Evolutionary conservation across 1,140 invertebrate genomes (phyloP).

Genomic region (Dreissena rostriformis): DNA sequence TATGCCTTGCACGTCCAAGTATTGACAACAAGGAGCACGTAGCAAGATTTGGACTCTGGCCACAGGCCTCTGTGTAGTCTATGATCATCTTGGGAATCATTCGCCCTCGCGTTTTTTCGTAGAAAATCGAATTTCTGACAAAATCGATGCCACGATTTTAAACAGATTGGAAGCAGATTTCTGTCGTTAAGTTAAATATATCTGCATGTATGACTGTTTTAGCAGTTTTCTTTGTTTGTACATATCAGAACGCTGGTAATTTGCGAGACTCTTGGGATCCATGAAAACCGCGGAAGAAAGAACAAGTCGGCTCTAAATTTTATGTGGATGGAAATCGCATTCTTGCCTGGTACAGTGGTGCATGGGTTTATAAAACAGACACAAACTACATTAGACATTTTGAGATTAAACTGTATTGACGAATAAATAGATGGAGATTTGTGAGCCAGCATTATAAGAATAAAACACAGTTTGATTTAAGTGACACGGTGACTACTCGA

Average conservation of each 20-base stretch:
- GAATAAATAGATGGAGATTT: too few relatives aligned
- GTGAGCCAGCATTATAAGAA: too few relatives aligned
- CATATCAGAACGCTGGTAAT: not conserved
- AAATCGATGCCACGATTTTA: constrained; percentile 37
- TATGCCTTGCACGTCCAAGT: too few relatives aligned
- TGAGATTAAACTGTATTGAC: too few relatives aligned
- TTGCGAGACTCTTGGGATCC: not conserved
- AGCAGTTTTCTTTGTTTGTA: not conserved
- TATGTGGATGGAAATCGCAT: not conserved
- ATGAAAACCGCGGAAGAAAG: not conserved
- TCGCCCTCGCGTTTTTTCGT: constrained; percentile 32
- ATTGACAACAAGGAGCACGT: too few relatives aligned
- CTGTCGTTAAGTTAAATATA: constrained; percentile 16
- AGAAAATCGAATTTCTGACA: constrained; percentile 52
- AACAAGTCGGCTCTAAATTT: not conserved
- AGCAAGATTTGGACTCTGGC: too few relatives aligned
- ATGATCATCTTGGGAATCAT: constrained; percentile 27
- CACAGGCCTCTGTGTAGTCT: not conserved
- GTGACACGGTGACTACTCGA: too few relatives aligned
- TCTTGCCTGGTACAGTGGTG: not conserved
- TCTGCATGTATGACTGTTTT: constrained; percentile 3
- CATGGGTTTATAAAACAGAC: not conserved
- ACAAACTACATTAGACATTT: not conserved
- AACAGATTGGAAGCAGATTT: constrained; percentile 53
- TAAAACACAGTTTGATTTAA: too few relatives aligned